Conservation (phyloP, 2,113 vertebrate genomes). For the Gambusia holbrooki region DNA sequence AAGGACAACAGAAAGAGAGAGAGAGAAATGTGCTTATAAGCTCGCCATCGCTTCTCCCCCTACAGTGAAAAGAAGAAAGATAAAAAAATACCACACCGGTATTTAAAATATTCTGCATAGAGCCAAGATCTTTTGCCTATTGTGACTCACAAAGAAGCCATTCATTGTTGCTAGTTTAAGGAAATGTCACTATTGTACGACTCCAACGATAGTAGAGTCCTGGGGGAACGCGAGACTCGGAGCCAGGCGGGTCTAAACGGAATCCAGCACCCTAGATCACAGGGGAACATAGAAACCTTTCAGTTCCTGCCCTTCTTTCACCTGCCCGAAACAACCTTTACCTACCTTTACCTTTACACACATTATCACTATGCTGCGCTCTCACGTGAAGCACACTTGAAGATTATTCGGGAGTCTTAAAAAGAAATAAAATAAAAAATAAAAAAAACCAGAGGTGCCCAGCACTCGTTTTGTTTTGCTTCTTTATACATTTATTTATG, state of each 20-base stretch:
- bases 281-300: constrained; percentile 56
- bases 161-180: constrained; percentile 89
- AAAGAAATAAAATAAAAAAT: constrained; percentile 76
- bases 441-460: constrained; percentile 64
- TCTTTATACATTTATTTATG: constrained; percentile 67
- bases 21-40: constrained; percentile 48
- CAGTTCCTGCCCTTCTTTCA: constrained; percentile 30
- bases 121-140: constrained; percentile 70
- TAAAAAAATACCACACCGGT: constrained; percentile 68
- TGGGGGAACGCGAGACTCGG: constrained; percentile 81
- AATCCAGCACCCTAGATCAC: constrained; percentile 54
- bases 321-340: constrained; percentile 62
- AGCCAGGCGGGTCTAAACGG: constrained; percentile 53
- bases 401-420: constrained; percentile 73
- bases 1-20: constrained; percentile 34
- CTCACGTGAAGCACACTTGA: constrained; percentile 66
- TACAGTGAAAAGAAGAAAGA: constrained; percentile 61
- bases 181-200: constrained; percentile 93
- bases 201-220: constrained; percentile 83
- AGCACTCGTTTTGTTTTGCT: constrained; percentile 75
- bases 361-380: constrained; percentile 7
- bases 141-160: constrained; percentile 73
- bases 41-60: constrained; percentile 62
- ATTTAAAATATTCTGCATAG: constrained; percentile 85
- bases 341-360: constrained; percentile 33